A percentile compares a stretch with the other conserved stretches of the same genome.
Conservation (phyloP, 2,797 vertebrate genomes). For the Ataeniobius toweri region DNA sequence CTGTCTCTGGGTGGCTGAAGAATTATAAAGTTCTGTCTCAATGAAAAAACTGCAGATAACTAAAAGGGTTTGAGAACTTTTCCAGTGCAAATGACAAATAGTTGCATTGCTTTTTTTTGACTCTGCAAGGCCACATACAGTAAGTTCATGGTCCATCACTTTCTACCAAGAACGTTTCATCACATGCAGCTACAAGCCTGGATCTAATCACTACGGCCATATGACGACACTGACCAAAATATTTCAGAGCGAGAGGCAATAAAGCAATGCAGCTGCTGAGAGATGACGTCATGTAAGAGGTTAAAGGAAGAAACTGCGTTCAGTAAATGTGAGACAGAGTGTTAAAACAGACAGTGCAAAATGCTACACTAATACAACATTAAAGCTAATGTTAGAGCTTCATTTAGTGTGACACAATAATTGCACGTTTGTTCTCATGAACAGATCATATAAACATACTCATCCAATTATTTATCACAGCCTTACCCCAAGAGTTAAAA, state of each 20-base stretch:
- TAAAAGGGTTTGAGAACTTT: slow-evolving; percentile 27
- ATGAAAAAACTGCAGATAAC: slow-evolving; percentile 40
- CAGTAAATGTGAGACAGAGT: slow-evolving; percentile 23
- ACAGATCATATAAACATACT: not conserved
- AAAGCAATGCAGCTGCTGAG: slow-evolving; percentile 50
- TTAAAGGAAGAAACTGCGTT: slow-evolving; percentile 30
- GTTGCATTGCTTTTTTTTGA: slow-evolving; percentile 9
- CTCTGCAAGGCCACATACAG: slow-evolving; percentile 53
- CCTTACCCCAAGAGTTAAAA: not conserved
- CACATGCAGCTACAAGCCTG: slow-evolving; percentile 62
- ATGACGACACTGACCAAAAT: slow-evolving; percentile 74
- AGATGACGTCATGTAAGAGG: slow-evolving; percentile 62
- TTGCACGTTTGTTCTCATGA: not conserved
- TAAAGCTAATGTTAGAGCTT: not conserved
- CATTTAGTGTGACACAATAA: slow-evolving; percentile 3
- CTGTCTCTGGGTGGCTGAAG: slow-evolving; percentile 31
- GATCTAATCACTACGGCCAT: slow-evolving; percentile 72
- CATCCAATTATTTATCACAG: not conserved
- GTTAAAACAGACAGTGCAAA: slow-evolving; percentile 35
- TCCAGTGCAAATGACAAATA: slow-evolving; percentile 35
- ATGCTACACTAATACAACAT: not conserved
- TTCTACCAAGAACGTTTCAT: slow-evolving; percentile 59
- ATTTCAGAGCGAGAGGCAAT: slow-evolving; percentile 45
- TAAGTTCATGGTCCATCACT: slow-evolving; percentile 62
- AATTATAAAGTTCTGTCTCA: slow-evolving; percentile 46